Evolutionary conservation across 2,888 invertebrate species (phyloP), one percentile per base, ranked within the genome.

Genomic region (Rhamnusium bicolor): DNA sequence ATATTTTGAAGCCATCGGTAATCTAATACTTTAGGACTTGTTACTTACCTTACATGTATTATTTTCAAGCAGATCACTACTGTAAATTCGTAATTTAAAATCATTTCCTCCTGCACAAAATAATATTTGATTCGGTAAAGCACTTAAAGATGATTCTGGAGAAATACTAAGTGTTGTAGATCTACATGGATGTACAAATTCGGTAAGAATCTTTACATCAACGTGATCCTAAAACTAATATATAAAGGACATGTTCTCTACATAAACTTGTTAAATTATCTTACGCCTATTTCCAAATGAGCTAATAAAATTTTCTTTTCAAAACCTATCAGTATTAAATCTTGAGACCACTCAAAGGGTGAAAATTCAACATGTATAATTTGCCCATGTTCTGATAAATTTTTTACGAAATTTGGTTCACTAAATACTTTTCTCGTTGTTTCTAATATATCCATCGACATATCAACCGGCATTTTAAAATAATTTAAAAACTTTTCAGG

Each of bases 271-370:
- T 58, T 51, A 12, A 53, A 49, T 63, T 32, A 56, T 58, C 69
- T 74, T 74, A 76, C 74, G 47, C 27, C 85, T 85, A 86, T 87
- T 91, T 93, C 85, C 91, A 92, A 81, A 58, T 90, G 86, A 4
- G 90, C 91, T 16, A 93, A 85, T 12, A 91, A 84, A 29, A 93
- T 89, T 84, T 91, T 90, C 49, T 90, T 90, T 51, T 89, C 85
- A 62, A 92, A 89, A 0, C 91, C 92, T 54, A 93, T 88, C 63
- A 92, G 90, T 71, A 93, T 86, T 56, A 93, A 86, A 85, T 92
- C 91, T 79, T 91, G 91, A 0, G 92, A 93, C 90, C 92, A 92
- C 83, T 92, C 92, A 79, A 89, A 92, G 1, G 90, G 90, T 14
- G 93, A 93, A 74, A 92, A 90, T 82, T 91, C 91, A 21, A 92